Evolutionary conservation across 2,888 invertebrate species (phyloP).

Genomic region (Rotaria macrura): DNA sequence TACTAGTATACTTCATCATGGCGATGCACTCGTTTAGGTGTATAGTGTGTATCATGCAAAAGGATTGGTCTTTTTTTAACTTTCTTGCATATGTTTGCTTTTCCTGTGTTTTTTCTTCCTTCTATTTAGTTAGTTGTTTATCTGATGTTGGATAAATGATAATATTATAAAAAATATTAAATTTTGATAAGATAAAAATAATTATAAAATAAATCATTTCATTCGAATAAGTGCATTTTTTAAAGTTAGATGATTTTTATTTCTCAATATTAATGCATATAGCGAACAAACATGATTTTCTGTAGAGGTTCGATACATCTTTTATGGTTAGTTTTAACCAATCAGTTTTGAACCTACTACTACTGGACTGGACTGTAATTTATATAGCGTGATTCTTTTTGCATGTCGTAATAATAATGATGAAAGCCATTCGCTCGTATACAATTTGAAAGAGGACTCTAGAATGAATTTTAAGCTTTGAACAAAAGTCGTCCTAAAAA

Average conservation of each 20-base stretch:
- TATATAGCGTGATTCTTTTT: no score
- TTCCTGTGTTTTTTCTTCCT: neutral
- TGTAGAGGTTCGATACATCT: neutral
- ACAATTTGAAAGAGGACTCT: no score
- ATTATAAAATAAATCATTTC: neutral
- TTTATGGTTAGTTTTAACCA: neutral
- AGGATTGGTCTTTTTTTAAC: neutral
- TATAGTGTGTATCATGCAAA: neutral
- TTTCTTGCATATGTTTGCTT: neutral
- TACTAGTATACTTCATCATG: no score
- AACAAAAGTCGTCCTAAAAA: no score
- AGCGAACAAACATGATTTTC: neutral
- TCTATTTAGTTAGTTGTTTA: neutral
- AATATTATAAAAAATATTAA: neutral
- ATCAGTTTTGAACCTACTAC: no score
- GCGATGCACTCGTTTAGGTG: no score
- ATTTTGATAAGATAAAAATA: neutral
- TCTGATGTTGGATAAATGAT: neutral
- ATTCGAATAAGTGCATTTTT: neutral
- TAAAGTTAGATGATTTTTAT: neutral
- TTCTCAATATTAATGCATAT: neutral
- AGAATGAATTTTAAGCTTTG: no score
- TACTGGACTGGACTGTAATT: no score
- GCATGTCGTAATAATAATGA: no score
- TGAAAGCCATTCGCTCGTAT: no score